Percentiles rank a stretch among this genome's conserved stretches.
Evolutionary conservation across 2,113 vertebrate genomes (phyloP).

Genomic region (Cyprinus carpio): DNA sequence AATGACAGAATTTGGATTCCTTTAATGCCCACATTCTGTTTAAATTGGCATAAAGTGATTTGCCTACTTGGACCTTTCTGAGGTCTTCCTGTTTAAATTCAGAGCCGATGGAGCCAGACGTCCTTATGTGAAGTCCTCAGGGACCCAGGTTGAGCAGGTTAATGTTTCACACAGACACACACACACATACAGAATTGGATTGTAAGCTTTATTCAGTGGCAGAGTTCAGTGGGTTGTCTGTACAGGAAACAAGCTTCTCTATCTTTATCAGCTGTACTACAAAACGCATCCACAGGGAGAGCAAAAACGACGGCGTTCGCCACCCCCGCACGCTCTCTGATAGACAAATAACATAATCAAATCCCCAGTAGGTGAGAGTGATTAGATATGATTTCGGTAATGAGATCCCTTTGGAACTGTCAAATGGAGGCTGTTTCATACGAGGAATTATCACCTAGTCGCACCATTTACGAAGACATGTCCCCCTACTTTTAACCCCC

Average conservation of each 20-base stretch:
- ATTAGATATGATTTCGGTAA: slow-evolving; percentile 34
- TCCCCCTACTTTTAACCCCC: slow-evolving; percentile 33
- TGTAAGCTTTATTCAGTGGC: slow-evolving; percentile 6
- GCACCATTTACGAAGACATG: slow-evolving; percentile 26
- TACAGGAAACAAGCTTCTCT: slow-evolving; percentile 13
- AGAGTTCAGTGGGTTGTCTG: slow-evolving; percentile 1
- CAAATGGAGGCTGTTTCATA: slow-evolving; percentile 23
- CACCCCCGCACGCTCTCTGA: slow-evolving; percentile 27
- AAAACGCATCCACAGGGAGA: slow-evolving; percentile 23
- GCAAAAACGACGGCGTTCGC: background rate
- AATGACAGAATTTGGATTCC: background rate
- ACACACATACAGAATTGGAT: background rate
- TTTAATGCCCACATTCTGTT: background rate
- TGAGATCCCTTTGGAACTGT: slow-evolving; percentile 25
- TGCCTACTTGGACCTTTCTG: background rate
- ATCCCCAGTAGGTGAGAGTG: background rate
- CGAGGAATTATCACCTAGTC: background rate
- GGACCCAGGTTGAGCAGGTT: slow-evolving; percentile 26
- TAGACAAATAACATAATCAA: slow-evolving; percentile 45
- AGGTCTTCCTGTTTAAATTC: slow-evolving; percentile 12
- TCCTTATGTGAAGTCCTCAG: background rate
- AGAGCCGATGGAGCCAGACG: slow-evolving; percentile 9
- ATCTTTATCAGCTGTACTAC: slow-evolving; percentile 30
- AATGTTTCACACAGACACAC: slow-evolving; percentile 12
- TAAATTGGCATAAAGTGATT: background rate